Evolutionary conservation across 2,888 invertebrate genomes (phyloP).

Genomic region (Drosophila eohydei): DNA sequence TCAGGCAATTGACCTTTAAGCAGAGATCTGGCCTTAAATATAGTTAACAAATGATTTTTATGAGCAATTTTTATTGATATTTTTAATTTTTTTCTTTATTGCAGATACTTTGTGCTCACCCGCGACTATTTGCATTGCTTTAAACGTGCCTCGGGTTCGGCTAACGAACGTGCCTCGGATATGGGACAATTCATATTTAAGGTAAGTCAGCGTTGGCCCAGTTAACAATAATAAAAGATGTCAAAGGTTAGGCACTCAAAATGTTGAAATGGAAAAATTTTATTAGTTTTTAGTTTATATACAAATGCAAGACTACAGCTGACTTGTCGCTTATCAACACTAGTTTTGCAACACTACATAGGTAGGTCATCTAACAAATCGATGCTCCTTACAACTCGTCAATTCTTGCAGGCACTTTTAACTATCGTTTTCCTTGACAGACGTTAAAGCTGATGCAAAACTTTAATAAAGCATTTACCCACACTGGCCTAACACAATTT

Average conservation of each 20-base stretch:
- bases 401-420: too few species aligned
- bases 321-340: background rate
- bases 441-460: background rate
- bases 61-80: slow-evolving; percentile 3
- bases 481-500: background rate
- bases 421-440: too few species aligned
- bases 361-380: background rate
- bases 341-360: background rate
- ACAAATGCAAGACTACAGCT: background rate
- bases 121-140: slow-evolving; percentile 89
- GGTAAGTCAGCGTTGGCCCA: slow-evolving; percentile 76
- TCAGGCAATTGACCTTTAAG: slow-evolving; percentile 60
- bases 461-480: background rate
- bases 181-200: slow-evolving; percentile 90
- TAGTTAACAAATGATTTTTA: slow-evolving; percentile 1
- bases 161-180: slow-evolving; percentile 86
- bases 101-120: slow-evolving; percentile 87
- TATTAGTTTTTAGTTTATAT: background rate
- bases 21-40: slow-evolving; percentile 35
- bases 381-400: too few species aligned
- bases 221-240: background rate
- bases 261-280: background rate
- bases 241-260: slow-evolving; percentile 9
- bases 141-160: slow-evolving; percentile 87
- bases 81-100: slow-evolving; percentile 40